phyloP scores from a whole-genome alignment of 2,888 invertebrate species.

The Byasa hedistus region DNA sequence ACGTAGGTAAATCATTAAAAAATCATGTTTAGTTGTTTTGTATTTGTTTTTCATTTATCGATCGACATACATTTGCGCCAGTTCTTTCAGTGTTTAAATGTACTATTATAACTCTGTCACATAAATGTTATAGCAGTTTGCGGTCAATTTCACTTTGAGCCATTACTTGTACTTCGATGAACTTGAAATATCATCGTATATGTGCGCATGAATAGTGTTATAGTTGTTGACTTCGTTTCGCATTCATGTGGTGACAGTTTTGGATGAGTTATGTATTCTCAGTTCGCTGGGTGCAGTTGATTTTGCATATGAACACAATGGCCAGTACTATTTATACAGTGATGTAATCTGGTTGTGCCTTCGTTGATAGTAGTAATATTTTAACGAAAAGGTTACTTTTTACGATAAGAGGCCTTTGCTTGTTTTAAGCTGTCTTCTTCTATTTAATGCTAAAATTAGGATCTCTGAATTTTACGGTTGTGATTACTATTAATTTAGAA shows the following conservation, averaged over 20 bases:
- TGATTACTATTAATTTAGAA: no score
- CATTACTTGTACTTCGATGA: neutral
- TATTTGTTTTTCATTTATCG: no score
- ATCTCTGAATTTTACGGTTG: no score
- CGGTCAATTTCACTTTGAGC: neutral
- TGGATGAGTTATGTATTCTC: slow-evolving; percentile 26
- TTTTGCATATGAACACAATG: slow-evolving; percentile 25
- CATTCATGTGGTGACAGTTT: slow-evolving; percentile 22
- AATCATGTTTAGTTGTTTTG: no score
- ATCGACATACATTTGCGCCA: no score
- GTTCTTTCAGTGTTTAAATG: neutral
- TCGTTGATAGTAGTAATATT: neutral
- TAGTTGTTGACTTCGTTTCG: slow-evolving; percentile 19
- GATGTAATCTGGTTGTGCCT: slow-evolving; percentile 15
- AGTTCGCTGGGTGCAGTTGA: slow-evolving; percentile 18
- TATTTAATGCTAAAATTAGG: no score
- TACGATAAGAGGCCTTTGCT: no score
- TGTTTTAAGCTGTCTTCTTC: no score
- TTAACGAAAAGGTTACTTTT: neutral
- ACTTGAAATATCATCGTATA: slow-evolving; percentile 6
- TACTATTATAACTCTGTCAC: neutral
- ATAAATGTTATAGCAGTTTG: neutral
- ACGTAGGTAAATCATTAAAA: no score
- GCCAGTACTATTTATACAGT: slow-evolving; percentile 21
- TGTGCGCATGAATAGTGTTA: slow-evolving; percentile 13